Base-by-base conservation (phyloP, 2,888 invertebrate species). In the Caenorhabditis sinica region DNA sequence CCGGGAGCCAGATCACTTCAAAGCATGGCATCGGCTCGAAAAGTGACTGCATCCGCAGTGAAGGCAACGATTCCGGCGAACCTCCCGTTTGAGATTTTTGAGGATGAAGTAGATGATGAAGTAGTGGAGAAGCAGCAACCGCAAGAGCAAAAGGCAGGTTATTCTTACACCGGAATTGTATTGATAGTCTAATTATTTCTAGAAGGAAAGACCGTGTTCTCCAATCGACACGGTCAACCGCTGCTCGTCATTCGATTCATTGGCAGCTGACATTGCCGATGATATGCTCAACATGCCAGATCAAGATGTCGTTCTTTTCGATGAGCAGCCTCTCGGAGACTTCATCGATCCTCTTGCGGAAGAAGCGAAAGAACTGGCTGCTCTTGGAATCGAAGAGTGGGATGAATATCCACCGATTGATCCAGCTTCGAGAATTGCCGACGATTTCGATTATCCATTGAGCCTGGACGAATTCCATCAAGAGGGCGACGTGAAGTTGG, bases 391-490 rank as follows among this genome's bases (percentile, higher is more conserved):
- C 11, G 75, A 76, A n/a, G 33, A 49, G 13, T 82, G 82, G 82
- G 71, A 75, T 25, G 75, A 68, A 40, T 76, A 74, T 60, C 81
- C 82, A 51, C 76, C 82, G 30, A 73, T 82, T 51, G 82, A 82
- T 40, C 45, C 43, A n/a, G 76, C 82, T 23, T 66, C 82, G 0
- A 28, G 82, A 66, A 71, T 76, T n/a, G 65, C 30, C 9, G 79
- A 72, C 28, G 72, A 79, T 23, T 51, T 36, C 51, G 51, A 51
- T 53, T 51, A 53, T 15, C 28, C 40, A 5, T 1, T 71, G 5
- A 53, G 17, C n/a, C 23, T 13, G n/a, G 71, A 79, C 15, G 79
- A 79, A 4, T 63, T 66, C 60, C 6, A 13, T 8, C 56, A 53
- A 5, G 53, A 45, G 40, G n/a, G 36, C 20, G 72, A 79, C 33